Conservation (phyloP, 1,140 invertebrate species). For the Philaenus spumarius region DNA sequence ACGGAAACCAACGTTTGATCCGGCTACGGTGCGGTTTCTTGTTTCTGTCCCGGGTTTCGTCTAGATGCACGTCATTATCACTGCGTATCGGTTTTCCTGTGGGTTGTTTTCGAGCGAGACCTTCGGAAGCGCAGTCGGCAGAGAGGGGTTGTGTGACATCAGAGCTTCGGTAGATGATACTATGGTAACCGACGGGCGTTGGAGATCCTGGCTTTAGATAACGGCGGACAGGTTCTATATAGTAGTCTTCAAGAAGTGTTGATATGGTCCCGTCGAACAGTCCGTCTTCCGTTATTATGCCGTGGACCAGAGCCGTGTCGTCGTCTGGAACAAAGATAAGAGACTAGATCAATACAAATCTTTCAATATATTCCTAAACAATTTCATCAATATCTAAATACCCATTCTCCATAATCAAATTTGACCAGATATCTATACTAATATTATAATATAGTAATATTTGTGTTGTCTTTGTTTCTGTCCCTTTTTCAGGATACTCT, state of each 20-base stretch:
- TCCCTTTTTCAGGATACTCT: too few relatives aligned
- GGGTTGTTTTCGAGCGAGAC: constrained; percentile 1
- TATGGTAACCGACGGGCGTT: constrained; percentile 54
- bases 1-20: background rate
- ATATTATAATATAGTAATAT: too few relatives aligned
- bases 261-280: constrained; percentile 83
- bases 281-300: constrained; percentile 76
- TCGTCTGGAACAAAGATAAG: constrained; percentile 69
- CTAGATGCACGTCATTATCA: background rate
- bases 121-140: constrained; percentile 15
- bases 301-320: constrained; percentile 73
- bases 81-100: background rate
- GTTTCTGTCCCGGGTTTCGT: background rate
- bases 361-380: too few relatives aligned
- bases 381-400: too few relatives aligned
- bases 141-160: constrained; percentile 52
- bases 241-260: constrained; percentile 68
- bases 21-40: background rate
- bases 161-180: constrained; percentile 73
- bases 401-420: too few relatives aligned
- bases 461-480: too few relatives aligned
- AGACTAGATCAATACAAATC: too few relatives aligned
- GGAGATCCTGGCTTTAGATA: constrained; percentile 45
- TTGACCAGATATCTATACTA: too few relatives aligned
- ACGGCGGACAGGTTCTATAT: constrained; percentile 75